A percentile compares a stretch with the other conserved stretches of the same genome.
These are phyloP conservation scores for Eulacestoma nigropectus DNA, from an alignment of 2,113 vertebrate species.

Conservation along the genomic window DNA sequence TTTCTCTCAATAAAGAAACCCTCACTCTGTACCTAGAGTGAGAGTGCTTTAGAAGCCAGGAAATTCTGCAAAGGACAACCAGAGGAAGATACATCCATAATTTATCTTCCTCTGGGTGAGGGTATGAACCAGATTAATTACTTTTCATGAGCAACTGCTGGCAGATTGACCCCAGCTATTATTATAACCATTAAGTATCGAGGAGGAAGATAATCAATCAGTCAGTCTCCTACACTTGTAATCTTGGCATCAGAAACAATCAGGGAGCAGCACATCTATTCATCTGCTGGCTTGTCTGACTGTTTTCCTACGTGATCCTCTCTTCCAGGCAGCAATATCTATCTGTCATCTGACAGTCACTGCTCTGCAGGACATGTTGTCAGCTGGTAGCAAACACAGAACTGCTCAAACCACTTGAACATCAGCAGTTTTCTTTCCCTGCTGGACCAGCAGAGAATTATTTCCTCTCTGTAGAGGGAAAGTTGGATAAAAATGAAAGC, in stretches of 20 bases:
- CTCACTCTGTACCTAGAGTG: not conserved
- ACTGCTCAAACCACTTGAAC: not conserved
- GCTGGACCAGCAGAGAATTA: not conserved
- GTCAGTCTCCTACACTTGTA: not conserved
- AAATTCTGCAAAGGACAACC: not conserved
- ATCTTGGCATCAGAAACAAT: not conserved
- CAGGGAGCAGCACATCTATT: not conserved
- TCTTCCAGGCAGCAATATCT: not conserved
- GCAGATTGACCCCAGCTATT: constrained; percentile 34
- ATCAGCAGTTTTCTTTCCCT: not conserved
- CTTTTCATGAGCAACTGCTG: not conserved
- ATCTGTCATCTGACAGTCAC: not conserved
- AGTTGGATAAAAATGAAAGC: not conserved
- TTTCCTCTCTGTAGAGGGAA: not conserved
- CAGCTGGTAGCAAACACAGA: not conserved
- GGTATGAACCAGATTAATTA: constrained; percentile 50
- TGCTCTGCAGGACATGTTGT: not conserved
- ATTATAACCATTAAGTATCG: constrained; percentile 20
- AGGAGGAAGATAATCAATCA: constrained; percentile 5
- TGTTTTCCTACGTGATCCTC: not conserved
- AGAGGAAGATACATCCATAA: constrained; percentile 17
- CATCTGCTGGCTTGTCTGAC: not conserved
- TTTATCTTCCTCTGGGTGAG: constrained; percentile 21
- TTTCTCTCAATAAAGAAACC: not conserved
- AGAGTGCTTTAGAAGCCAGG: not conserved